Conservation (phyloP, 2,113 vertebrate species). For the Paraplagusia blochii region DNA sequence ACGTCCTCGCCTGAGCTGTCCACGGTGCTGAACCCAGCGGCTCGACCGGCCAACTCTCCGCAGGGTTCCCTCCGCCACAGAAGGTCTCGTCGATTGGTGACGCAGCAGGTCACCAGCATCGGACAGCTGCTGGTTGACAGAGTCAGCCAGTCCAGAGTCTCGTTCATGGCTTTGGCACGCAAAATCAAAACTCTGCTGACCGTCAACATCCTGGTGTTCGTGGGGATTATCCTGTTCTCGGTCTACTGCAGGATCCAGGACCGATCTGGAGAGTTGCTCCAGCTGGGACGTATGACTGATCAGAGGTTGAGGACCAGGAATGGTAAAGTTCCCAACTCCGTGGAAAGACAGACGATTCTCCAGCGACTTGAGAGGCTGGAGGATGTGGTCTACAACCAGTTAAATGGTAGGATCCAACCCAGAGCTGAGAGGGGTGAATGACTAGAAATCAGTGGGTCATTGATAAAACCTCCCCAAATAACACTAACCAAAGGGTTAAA, state of each 20-base stretch:
- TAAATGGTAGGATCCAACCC: conserved; percentile 81
- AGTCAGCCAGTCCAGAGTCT: conserved; percentile 62
- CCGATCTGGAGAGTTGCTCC: conserved; percentile 89
- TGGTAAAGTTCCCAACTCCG: conserved; percentile 82
- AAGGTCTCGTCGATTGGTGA: conserved; percentile 39
- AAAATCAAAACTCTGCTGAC: conserved; percentile 99
- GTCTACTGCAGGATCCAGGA: conserved; percentile 97
- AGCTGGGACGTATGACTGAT: conserved; percentile 83
- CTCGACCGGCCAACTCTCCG: not conserved
- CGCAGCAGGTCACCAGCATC: conserved; percentile 48
- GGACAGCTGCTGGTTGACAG: conserved; percentile 68
- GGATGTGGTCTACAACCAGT: conserved; percentile 95
- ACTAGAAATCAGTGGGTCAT: too few species aligned
- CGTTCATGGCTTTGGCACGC: conserved; percentile 95
- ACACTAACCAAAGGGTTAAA: too few species aligned
- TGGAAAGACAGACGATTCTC: conserved; percentile 91
- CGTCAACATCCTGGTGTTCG: conserved; percentile 95
- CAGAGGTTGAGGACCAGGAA: conserved; percentile 84
- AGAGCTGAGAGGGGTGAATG: too few species aligned
- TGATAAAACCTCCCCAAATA: too few species aligned
- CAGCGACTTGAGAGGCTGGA: conserved; percentile 94
- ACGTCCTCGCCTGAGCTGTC: conserved; percentile 49
- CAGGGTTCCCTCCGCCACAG: conserved; percentile 23
- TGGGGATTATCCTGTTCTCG: conserved; percentile 95
- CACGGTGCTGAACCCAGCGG: conserved; percentile 72